phyloP scores from a whole-genome alignment of 92 coral and sea anemone species.

The Pocillopora grandis region DNA sequence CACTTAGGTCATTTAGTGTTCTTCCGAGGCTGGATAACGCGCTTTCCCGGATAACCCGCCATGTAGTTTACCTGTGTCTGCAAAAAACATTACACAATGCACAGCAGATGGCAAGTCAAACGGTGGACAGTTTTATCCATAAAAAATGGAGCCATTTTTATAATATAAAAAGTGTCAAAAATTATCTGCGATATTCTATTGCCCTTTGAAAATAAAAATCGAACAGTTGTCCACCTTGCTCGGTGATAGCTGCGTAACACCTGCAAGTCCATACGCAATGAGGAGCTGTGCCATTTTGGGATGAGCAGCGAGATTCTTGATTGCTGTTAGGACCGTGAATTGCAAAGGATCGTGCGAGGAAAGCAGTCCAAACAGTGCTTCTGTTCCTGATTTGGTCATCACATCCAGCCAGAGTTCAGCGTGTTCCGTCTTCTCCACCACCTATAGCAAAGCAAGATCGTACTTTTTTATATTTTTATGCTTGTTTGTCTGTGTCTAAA shows the following conservation, averaged over 20 bases:
- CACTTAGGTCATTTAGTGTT: no score
- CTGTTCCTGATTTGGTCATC: constrained; percentile 72
- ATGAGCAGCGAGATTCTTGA: constrained; percentile 56
- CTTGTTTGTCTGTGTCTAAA: background rate
- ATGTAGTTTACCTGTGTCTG: no score
- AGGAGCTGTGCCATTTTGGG: constrained; percentile 64
- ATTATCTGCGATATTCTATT: no score
- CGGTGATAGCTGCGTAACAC: constrained; percentile 32
- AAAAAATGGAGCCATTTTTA: no score
- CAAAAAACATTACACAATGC: no score
- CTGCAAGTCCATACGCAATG: constrained; percentile 44
- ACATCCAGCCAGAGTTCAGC: constrained; percentile 62
- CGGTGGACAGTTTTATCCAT: no score
- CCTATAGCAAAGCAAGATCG: constrained; percentile 28
- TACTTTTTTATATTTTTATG: background rate
- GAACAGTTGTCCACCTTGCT: constrained; percentile 46
- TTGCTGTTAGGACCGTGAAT: constrained; percentile 45
- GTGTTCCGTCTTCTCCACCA: constrained; percentile 58
- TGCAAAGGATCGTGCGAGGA: constrained; percentile 28
- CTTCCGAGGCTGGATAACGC: no score
- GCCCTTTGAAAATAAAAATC: no score
- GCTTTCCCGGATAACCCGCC: no score
- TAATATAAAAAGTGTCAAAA: no score
- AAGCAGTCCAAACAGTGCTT: constrained; percentile 60
- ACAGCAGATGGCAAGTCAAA: background rate